Evolutionary conservation across 2,113 vertebrate genomes (phyloP).

Genomic region (Nansenia antarctica): DNA sequence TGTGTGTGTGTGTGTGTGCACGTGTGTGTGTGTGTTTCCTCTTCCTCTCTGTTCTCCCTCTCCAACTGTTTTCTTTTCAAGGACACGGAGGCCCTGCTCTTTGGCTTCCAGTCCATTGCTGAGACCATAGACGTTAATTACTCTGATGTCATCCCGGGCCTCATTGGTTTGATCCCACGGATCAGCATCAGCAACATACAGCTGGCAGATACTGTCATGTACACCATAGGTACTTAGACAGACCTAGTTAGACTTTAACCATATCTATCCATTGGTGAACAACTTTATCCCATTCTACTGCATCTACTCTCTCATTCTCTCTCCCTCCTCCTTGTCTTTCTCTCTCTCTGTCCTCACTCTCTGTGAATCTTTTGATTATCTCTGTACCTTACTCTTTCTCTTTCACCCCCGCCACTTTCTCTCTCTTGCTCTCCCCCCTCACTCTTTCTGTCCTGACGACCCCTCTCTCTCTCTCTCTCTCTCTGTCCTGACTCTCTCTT

Average conservation of each 20-base stretch:
- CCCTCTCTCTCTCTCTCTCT: background rate
- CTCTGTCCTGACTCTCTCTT: conserved; percentile 24
- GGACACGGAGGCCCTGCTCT: conserved; percentile 94
- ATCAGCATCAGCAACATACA: conserved; percentile 95
- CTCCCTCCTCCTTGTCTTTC: too few species aligned
- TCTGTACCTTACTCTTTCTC: background rate
- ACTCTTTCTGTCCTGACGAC: background rate
- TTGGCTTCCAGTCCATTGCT: conserved; percentile 98
- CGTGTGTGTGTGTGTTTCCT: too few species aligned
- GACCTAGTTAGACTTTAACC: too few species aligned
- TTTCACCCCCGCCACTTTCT: background rate
- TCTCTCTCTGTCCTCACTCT: background rate
- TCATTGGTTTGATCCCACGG: conserved; percentile 93
- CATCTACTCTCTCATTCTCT: too few species aligned
- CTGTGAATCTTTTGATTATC: too few species aligned
- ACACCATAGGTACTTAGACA: conserved; percentile 84
- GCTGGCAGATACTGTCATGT: conserved; percentile 96
- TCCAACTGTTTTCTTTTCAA: conserved; percentile 41
- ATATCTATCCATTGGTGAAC: too few species aligned
- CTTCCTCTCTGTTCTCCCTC: background rate
- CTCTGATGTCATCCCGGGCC: conserved; percentile 94
- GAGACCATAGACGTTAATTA: conserved; percentile 97
- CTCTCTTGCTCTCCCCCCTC: background rate
- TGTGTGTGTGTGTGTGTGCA: too few species aligned
- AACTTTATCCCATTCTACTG: background rate